Evolutionary conservation across 1,140 invertebrate species (phyloP).

Genomic region (Anastrepha obliqua): DNA sequence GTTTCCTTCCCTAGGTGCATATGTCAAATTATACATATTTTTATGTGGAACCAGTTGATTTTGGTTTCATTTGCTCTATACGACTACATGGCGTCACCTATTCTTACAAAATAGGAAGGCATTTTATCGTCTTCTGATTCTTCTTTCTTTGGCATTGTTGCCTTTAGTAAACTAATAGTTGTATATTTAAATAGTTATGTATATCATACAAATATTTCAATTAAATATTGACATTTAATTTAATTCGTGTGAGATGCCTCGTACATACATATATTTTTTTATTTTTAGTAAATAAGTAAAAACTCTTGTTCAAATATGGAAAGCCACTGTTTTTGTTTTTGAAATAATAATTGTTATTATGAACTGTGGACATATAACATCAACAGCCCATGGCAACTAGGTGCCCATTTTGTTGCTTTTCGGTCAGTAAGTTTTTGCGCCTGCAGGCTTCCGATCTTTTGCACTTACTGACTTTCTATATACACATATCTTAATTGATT

Average conservation of each 20-base stretch:
- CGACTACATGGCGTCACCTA: background rate
- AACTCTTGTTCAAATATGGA: background rate
- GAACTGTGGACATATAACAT: too few relatives aligned
- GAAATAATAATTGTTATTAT: too few relatives aligned
- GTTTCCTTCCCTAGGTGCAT: background rate
- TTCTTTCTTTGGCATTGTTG: conserved; percentile 26
- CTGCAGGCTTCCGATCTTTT: too few relatives aligned
- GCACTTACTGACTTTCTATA: background rate
- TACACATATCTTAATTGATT: background rate
- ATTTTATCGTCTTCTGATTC: background rate
- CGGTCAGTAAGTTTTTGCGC: too few relatives aligned
- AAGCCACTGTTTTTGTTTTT: background rate
- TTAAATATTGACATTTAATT: background rate
- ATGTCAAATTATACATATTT: background rate
- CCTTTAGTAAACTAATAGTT: background rate
- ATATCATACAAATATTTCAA: background rate
- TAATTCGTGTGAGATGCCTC: background rate
- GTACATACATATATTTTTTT: background rate
- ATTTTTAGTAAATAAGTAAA: background rate
- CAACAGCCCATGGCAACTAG: too few relatives aligned
- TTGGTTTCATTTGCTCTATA: background rate
- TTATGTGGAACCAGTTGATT: background rate
- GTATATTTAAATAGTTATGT: background rate
- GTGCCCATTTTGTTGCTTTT: too few relatives aligned
- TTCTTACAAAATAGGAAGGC: conserved; percentile 19